Conservation (phyloP, 2,113 vertebrate species). For the Seriola rivoliana region DNA sequence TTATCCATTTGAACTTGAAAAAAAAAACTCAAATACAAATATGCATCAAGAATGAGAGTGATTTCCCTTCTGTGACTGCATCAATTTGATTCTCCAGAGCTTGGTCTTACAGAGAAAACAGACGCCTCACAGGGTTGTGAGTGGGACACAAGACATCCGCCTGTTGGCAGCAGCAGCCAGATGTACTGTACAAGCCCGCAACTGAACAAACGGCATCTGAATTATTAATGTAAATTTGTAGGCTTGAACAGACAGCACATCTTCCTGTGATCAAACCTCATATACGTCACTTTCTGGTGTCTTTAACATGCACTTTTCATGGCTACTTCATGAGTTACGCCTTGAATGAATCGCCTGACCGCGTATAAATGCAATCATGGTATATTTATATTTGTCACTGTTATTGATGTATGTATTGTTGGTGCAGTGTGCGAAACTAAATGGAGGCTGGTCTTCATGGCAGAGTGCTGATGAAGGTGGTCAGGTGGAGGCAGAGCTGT, state of each 20-base stretch:
- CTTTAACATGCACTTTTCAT: conserved; percentile 3
- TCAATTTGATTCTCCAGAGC: not conserved
- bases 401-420: not conserved
- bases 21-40: not conserved
- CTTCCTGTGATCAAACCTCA: conserved; percentile 40
- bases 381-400: not conserved
- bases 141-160: conserved; percentile 22
- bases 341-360: not conserved
- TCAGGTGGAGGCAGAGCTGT: conserved; percentile 52
- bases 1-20: too few species aligned
- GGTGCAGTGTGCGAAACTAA: not conserved
- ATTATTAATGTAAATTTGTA: conserved; percentile 66
- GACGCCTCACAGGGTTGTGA: conserved; percentile 6
- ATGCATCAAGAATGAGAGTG: not conserved
- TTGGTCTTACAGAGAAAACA: not conserved
- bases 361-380: not conserved
- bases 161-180: conserved; percentile 38
- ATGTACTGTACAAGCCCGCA: conserved; percentile 17
- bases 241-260: conserved; percentile 42
- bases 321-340: not conserved
- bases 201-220: conserved; percentile 62
- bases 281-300: conserved; percentile 18
- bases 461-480: conserved; percentile 46
- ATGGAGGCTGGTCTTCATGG: not conserved
- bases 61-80: not conserved